A percentile compares a stretch with the other conserved stretches of the same genome.
phyloP scores from a whole-genome alignment of 2,113 vertebrate species.

The Asarcornis scutulata region DNA sequence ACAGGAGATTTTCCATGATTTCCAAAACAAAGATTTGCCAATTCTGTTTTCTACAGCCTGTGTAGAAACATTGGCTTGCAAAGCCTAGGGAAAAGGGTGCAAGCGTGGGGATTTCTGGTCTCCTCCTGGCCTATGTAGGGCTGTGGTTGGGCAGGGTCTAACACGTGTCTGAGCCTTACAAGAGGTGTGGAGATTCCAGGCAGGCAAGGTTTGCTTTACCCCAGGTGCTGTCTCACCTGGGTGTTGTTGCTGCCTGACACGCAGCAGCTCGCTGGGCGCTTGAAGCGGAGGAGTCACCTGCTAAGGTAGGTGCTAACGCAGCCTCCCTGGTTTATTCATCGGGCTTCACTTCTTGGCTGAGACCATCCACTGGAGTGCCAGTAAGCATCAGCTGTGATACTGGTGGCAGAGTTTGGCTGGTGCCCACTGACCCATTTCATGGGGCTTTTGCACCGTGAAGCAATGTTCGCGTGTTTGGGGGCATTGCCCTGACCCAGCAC shows the following conservation, averaged over 20 bases:
- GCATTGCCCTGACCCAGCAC: neutral
- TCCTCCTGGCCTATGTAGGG: neutral
- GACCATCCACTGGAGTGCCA: neutral
- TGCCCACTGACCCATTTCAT: neutral
- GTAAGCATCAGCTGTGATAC: neutral
- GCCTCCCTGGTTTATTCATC: neutral
- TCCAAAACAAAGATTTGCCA: neutral
- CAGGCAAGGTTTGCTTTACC: neutral
- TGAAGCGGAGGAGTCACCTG: neutral
- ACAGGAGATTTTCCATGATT: neutral
- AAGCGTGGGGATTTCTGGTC: rapidly evolving
- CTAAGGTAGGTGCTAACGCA: neutral
- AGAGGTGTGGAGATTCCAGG: neutral
- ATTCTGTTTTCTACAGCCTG: neutral
- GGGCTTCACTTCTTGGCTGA: neutral
- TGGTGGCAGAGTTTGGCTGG: rapidly evolving
- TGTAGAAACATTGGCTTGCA: neutral
- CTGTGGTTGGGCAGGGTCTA: neutral
- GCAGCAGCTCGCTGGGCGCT: rapidly evolving
- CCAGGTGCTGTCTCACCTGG: neutral
- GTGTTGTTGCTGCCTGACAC: rapidly evolving
- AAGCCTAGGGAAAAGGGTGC: neutral
- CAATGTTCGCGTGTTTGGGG: neutral
- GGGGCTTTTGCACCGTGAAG: rapidly evolving
- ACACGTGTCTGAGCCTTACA: rapidly evolving